A percentile compares a stretch with the other conserved stretches of the same genome.
Conservation (phyloP, 2,888 invertebrate species). For the Melitaea athalia region DNA sequence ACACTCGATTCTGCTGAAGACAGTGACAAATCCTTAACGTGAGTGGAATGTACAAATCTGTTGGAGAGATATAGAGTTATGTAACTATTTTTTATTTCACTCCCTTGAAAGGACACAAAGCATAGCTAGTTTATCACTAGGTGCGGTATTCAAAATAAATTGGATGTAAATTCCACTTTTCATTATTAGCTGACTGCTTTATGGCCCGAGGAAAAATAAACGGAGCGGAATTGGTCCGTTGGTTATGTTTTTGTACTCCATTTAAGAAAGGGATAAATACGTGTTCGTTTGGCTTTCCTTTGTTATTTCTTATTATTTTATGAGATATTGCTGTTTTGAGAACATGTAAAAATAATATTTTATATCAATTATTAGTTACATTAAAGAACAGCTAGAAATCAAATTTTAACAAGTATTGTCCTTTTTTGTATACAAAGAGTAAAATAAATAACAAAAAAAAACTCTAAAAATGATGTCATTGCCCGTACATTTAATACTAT, state of each 20-base stretch:
- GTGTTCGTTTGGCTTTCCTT: not conserved
- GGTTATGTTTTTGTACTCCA: slow-evolving; percentile 29
- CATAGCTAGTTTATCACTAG: slow-evolving; percentile 32
- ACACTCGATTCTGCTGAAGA: slow-evolving; percentile 31
- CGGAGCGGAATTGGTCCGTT: slow-evolving; percentile 27
- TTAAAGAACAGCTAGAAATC: too few relatives aligned
- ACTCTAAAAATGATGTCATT: too few relatives aligned
- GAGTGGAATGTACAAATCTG: slow-evolving; percentile 49
- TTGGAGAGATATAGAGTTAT: slow-evolving; percentile 49
- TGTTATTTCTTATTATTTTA: not conserved
- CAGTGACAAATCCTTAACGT: slow-evolving; percentile 46
- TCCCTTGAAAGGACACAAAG: slow-evolving; percentile 23
- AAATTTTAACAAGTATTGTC: too few relatives aligned
- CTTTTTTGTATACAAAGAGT: too few relatives aligned
- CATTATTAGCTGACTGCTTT: slow-evolving; percentile 35
- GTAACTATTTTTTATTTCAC: slow-evolving; percentile 35
- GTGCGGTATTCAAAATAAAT: slow-evolving; percentile 33
- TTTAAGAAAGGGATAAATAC: slow-evolving; percentile 21
- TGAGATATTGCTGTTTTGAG: too few relatives aligned
- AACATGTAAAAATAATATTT: too few relatives aligned
- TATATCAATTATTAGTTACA: too few relatives aligned
- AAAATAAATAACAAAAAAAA: too few relatives aligned
- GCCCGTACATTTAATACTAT: too few relatives aligned
- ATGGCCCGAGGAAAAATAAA: slow-evolving; percentile 31
- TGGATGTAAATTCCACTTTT: slow-evolving; percentile 33